A percentile compares a stretch with the other conserved stretches of the same genome.
Evolutionary conservation across 2,113 vertebrate species (phyloP).

Genomic region (Pseudopodoces humilis): DNA sequence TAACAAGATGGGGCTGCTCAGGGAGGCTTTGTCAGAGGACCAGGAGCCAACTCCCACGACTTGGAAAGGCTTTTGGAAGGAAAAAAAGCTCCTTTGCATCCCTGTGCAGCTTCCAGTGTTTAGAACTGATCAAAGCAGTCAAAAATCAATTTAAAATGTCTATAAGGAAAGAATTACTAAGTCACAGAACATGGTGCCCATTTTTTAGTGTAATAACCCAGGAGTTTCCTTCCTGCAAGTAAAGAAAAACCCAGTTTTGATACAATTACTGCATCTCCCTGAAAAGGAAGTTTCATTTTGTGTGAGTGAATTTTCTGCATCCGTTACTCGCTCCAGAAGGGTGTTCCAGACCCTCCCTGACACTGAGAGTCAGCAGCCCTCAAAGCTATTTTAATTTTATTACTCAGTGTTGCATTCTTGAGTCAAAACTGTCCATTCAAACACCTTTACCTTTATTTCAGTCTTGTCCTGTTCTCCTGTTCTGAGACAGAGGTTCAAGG

Average conservation of each 20-base stretch:
- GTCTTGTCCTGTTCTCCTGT: background rate
- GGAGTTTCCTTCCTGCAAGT: background rate
- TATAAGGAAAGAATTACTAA: background rate
- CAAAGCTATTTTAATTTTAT: background rate
- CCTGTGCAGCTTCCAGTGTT: background rate
- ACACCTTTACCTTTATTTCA: background rate
- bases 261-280: background rate
- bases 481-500: background rate
- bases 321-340: background rate
- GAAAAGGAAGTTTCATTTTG: background rate
- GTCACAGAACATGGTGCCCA: fast-evolving
- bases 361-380: background rate
- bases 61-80: background rate
- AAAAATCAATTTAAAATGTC: background rate
- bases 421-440: background rate
- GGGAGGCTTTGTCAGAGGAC: background rate
- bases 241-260: background rate
- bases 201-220: background rate
- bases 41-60: background rate
- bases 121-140: background rate
- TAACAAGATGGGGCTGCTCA: background rate
- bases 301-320: background rate
- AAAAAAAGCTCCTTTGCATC: background rate
- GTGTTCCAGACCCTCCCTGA: background rate
- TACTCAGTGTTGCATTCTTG: background rate